Evolutionary conservation across 2,888 invertebrate species (phyloP).

Genomic region (Herminia tarsipennalis): DNA sequence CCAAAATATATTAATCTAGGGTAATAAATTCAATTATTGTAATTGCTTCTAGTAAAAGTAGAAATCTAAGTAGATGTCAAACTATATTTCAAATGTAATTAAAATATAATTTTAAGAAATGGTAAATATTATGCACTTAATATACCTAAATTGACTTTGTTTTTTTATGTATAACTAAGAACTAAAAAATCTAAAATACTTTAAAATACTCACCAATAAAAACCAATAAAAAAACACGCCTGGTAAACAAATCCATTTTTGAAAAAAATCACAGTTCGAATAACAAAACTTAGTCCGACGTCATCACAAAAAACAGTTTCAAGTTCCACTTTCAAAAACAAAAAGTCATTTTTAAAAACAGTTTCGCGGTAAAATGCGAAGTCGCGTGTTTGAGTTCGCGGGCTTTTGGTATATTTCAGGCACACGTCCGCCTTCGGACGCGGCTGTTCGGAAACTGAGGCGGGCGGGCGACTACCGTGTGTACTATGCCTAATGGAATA

Average conservation of each 20-base stretch:
- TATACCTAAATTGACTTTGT: too few relatives aligned
- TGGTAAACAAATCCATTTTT: conserved; percentile 60
- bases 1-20: too few relatives aligned
- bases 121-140: too few relatives aligned
- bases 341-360: conserved; percentile 2
- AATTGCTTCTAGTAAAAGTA: too few relatives aligned
- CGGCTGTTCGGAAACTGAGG: conserved; percentile 32
- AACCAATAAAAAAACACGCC: conserved; percentile 31
- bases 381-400: conserved; percentile 38
- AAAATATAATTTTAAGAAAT: too few relatives aligned
- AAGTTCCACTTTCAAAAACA: conserved; percentile 5
- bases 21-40: too few relatives aligned
- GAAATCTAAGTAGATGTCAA: too few relatives aligned
- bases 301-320: not conserved
- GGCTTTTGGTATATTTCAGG: not conserved
- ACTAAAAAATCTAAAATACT: too few relatives aligned
- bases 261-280: conserved; percentile 12
- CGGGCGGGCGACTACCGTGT: conserved; percentile 24
- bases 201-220: conserved; percentile 51
- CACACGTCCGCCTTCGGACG: conserved; percentile 16
- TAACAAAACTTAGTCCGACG: not conserved
- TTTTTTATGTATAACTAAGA: too few relatives aligned
- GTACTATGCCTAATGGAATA: conserved; percentile 11
- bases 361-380: conserved; percentile 1
- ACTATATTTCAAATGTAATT: too few relatives aligned